phyloP scores from a whole-genome alignment of 2,888 invertebrate genomes.

The Vanessa cardui region DNA sequence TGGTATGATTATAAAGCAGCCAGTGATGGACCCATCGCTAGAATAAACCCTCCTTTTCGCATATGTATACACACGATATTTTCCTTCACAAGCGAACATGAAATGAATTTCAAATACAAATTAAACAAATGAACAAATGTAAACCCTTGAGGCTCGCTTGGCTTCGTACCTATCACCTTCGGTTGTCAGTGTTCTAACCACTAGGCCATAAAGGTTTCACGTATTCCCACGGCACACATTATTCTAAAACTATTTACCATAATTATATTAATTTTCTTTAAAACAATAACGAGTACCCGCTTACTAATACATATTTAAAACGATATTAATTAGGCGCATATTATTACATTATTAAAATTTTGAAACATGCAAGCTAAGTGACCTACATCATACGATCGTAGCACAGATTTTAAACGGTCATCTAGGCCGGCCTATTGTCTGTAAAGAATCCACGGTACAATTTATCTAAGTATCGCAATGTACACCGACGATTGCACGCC shows the following conservation, averaged over 20 bases:
- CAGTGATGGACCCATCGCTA: no score
- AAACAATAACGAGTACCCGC: slow-evolving; percentile 3
- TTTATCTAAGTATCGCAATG: slow-evolving; percentile 35
- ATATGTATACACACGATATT: no score
- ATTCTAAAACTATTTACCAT: not conserved
- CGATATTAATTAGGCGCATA: slow-evolving; percentile 29
- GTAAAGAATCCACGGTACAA: slow-evolving; percentile 28
- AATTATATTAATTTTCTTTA: not conserved
- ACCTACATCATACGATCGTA: slow-evolving; percentile 55
- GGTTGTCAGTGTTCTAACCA: no score
- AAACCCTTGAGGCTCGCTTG: no score
- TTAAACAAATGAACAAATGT: no score
- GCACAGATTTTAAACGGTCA: slow-evolving; percentile 37
- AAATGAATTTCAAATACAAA: no score
- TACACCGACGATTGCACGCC: slow-evolving; percentile 55
- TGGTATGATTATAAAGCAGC: no score
- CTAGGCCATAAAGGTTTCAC: no score
- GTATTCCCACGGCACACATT: not conserved
- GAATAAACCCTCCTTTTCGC: no score
- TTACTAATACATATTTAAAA: slow-evolving; percentile 25
- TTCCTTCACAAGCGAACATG: no score
- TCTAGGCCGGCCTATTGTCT: slow-evolving; percentile 33
- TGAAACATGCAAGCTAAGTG: slow-evolving; percentile 45
- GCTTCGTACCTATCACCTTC: no score
- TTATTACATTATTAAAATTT: slow-evolving; percentile 28